These are phyloP conservation scores for Scaptomyza graminum DNA, from an alignment of 1,140 invertebrate species.

Conservation along the genomic window DNA sequence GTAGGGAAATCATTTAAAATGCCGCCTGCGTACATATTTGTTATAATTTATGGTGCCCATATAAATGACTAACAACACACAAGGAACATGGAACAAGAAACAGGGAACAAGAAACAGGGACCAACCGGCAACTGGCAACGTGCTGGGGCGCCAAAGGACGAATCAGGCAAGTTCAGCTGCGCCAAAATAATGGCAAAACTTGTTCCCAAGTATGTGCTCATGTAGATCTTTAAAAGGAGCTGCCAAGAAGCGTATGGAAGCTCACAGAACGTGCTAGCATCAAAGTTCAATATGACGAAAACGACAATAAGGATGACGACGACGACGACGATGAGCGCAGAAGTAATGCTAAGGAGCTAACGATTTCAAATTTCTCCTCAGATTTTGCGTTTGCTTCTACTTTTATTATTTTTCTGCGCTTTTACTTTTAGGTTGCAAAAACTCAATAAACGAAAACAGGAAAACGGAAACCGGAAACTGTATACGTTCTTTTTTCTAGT, in stretches of 20 bases:
- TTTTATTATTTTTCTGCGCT: slow-evolving; percentile 39
- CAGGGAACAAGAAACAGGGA: slow-evolving; percentile 25
- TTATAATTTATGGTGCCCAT: slow-evolving; percentile 82
- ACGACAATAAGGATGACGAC: background rate
- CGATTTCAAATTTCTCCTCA: slow-evolving; percentile 75
- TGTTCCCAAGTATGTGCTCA: slow-evolving; percentile 74
- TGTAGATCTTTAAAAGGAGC: slow-evolving; percentile 69
- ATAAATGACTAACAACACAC: slow-evolving; percentile 82
- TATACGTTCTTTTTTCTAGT: slow-evolving; percentile 70
- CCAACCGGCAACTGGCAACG: slow-evolving; percentile 28
- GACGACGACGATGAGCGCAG: background rate
- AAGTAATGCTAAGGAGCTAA: slow-evolving; percentile 57
- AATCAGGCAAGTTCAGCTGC: slow-evolving; percentile 13
- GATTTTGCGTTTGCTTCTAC: slow-evolving; percentile 40
- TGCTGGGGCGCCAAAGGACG: slow-evolving; percentile 28
- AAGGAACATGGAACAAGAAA: slow-evolving; percentile 8
- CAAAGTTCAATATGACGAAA: slow-evolving; percentile 78
- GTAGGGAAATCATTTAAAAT: slow-evolving; percentile 78
- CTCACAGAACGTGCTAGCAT: slow-evolving; percentile 74
- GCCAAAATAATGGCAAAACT: slow-evolving; percentile 57
- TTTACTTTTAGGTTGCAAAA: slow-evolving; percentile 75
- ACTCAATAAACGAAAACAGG: slow-evolving; percentile 82
- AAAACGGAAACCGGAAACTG: slow-evolving; percentile 82
- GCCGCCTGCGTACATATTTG: slow-evolving; percentile 80
- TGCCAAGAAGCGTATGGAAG: slow-evolving; percentile 12